Conservation (phyloP, 2,113 vertebrate species). For the Platanista minor region DNA sequence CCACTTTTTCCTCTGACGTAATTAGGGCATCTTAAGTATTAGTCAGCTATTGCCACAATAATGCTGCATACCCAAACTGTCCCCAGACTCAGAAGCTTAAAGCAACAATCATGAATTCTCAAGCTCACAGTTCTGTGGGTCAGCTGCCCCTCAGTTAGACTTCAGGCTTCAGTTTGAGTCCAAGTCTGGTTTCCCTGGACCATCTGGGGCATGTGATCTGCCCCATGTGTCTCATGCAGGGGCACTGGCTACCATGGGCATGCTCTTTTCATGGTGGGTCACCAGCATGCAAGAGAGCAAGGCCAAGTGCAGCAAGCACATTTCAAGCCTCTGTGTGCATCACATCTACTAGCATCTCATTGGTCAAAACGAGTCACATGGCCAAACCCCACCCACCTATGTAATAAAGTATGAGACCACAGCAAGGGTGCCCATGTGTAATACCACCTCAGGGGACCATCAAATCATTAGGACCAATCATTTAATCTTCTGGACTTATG, state of each 20-base stretch:
- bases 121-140: background rate
- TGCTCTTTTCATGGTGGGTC: rapidly evolving
- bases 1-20: rapidly evolving
- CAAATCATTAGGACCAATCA: background rate
- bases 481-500: background rate
- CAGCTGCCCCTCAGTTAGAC: background rate
- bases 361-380: background rate
- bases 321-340: too few relatives aligned
- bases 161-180: background rate
- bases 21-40: background rate
- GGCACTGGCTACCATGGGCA: rapidly evolving
- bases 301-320: background rate
- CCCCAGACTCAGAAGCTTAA: background rate
- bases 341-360: background rate
- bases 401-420: background rate
- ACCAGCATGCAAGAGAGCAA: background rate
- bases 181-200: background rate
- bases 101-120: background rate
- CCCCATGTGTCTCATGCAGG: rapidly evolving
- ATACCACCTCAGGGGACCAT: background rate
- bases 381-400: background rate
- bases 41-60: background rate
- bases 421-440: rapidly evolving
- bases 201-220: background rate
- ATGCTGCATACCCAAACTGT: background rate